Percentiles rank a stretch among this genome's conserved stretches.
Evolutionary conservation across 2,888 invertebrate genomes (phyloP).

Genomic region (Hydrotaea diabolus): DNA sequence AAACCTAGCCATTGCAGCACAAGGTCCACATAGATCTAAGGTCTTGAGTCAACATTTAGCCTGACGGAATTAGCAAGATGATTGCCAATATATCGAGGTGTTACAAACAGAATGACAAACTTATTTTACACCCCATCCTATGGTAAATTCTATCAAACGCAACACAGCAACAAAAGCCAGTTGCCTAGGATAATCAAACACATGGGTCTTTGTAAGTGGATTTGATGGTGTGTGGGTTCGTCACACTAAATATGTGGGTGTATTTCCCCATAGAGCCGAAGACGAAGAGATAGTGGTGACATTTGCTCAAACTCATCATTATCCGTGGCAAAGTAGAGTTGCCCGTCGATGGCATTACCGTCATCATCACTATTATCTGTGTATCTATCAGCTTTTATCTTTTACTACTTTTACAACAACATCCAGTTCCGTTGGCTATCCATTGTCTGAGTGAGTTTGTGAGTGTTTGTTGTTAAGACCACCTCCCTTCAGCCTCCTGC

Average conservation of each 20-base stretch:
- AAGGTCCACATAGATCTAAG: no score
- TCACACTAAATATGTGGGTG: not conserved
- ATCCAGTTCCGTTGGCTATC: not conserved
- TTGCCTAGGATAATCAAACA: constrained; percentile 49
- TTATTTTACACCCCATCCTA: no score
- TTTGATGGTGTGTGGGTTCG: not conserved
- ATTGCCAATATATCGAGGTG: no score
- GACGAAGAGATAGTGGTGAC: not conserved
- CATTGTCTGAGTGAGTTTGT: not conserved
- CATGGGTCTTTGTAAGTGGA: constrained; percentile 6
- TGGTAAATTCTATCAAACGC: not conserved
- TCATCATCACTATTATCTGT: constrained; percentile 23
- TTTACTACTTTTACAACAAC: not conserved
- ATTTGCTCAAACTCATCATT: constrained; percentile 46
- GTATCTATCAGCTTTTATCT: not conserved
- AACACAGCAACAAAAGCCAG: not conserved
- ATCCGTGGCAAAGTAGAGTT: constrained; percentile 21
- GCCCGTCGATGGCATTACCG: not conserved
- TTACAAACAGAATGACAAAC: no score
- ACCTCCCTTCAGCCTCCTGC: not conserved
- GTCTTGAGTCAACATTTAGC: no score
- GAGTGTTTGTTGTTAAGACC: not conserved
- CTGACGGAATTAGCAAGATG: no score
- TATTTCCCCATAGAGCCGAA: not conserved
- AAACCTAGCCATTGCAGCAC: no score